Base-by-base conservation (phyloP, 2,888 invertebrate species). In the Diploptera punctata region DNA sequence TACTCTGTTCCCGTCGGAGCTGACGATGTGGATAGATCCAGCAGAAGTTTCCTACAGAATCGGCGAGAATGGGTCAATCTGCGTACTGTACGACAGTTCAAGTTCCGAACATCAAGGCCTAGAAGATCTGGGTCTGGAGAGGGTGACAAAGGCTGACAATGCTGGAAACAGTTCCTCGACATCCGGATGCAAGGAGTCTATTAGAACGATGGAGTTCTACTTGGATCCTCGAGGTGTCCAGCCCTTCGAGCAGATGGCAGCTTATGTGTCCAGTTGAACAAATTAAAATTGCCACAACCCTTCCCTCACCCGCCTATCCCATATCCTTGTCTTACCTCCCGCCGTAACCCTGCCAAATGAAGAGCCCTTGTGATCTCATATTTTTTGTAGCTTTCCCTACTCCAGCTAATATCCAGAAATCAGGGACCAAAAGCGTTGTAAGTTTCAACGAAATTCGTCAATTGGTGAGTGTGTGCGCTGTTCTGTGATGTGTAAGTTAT, bases 11-110 rank as follows among this genome's bases (percentile, higher is more conserved):
- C 92, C 92, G 29, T 86, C 86, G 77, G 92, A 92, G 82, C 85
- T 92, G 18, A 92, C 92, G 33, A 87, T 92, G 83, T 92, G 92
- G 92, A 90, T 92, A 75, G 92, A 92, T 80, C 92, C 92, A 1
- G 84, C 85, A 77, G 91, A 92, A 83, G 92, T 92, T 9, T 87
- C 87, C 13, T 90, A 89, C 81, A 82, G 90, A 78, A 88, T 89
- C 77, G 89, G 89, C 26, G 89, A 89, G 79, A 88, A 88, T 78
- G 89, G 89, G 26, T 88, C 88, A 76, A 88, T 89, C 76, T 88
- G 88, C 75, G 86, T 88, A 0, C 80, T 89, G 9, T 88, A 84
- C 79, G 85, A 86, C 76, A 67, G 60, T 2, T 44, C 65, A 2
- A 44, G 31, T 18, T 16, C 38, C 24, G 24, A 7, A 38, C 24